A percentile compares a stretch with the other conserved stretches of the same genome.
phyloP scores from a whole-genome alignment of 2,888 invertebrate genomes.

The Chorisops tibialis region DNA sequence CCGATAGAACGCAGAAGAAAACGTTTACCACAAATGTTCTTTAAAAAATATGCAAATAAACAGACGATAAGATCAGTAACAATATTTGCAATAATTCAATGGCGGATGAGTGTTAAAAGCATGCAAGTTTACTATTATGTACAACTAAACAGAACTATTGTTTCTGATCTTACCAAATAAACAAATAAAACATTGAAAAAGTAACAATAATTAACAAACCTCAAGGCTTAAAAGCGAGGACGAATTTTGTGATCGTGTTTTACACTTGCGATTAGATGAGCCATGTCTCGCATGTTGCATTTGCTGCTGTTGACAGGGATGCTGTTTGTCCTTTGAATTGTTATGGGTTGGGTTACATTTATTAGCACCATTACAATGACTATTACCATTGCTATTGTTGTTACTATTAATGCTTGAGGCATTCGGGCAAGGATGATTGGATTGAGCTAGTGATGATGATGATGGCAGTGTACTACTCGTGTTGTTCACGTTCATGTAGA shows the following conservation, averaged over 20 bases:
- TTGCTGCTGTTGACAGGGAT: conserved; percentile 31
- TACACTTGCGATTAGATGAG: conserved; percentile 28
- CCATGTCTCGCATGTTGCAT: conserved; percentile 33
- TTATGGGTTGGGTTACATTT: conserved; percentile 29
- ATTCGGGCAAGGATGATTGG: conserved; percentile 25
- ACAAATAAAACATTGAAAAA: neutral
- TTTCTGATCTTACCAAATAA: neutral
- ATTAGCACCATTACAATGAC: conserved; percentile 32
- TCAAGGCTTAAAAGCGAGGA: conserved; percentile 36
- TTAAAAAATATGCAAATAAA: no score
- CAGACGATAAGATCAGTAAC: no score
- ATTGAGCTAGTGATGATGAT: conserved; percentile 11
- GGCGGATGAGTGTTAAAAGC: no score
- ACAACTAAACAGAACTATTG: no score
- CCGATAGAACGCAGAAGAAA: no score
- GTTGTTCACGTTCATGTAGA: conserved; percentile 34
- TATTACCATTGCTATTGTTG: conserved; percentile 28
- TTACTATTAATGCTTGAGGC: conserved; percentile 28
- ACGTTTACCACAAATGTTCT: no score
- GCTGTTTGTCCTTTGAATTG: conserved; percentile 31
- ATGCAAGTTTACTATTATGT: no score
- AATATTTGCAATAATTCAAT: no score
- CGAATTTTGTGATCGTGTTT: conserved; percentile 34
- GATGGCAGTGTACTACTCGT: conserved; percentile 3
- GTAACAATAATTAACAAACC: conserved; percentile 34